phyloP scores from a whole-genome alignment of 1,140 invertebrate species.

The Piezodorus guildinii region DNA sequence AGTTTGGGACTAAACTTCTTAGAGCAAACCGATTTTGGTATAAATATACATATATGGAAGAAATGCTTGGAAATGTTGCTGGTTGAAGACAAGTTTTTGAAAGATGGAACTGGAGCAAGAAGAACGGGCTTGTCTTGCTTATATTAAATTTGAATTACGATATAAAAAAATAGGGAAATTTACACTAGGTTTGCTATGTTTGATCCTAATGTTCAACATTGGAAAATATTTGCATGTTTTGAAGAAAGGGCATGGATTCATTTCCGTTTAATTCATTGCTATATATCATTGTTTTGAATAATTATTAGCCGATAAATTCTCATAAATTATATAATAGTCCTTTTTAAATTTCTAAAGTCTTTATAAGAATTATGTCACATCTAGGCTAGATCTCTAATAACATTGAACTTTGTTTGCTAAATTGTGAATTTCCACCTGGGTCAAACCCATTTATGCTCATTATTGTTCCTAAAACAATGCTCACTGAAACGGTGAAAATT shows the following conservation, averaged over 20 bases:
- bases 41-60: conserved; percentile 99
- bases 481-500: no score
- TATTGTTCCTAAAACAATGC: no score
- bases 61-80: conserved; percentile 94
- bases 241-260: conserved; percentile 91
- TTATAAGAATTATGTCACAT: no score
- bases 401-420: no score
- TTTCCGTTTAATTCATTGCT: no score
- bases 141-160: conserved; percentile 96
- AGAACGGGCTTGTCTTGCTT: conserved; percentile 99
- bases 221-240: conserved; percentile 93
- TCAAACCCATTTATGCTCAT: no score
- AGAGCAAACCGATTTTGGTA: conserved; percentile 99
- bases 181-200: conserved; percentile 94
- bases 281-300: no score
- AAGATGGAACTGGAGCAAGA: conserved; percentile 98
- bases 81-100: conserved; percentile 84
- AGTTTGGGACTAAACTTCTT: conserved; percentile 92
- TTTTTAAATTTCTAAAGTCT: no score
- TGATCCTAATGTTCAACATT: conserved; percentile 93
- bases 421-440: no score
- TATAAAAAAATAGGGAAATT: conserved; percentile 93
- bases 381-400: no score
- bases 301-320: no score
- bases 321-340: no score